phyloP scores from a whole-genome alignment of 2,888 invertebrate genomes.

The Melieria crassipennis region DNA sequence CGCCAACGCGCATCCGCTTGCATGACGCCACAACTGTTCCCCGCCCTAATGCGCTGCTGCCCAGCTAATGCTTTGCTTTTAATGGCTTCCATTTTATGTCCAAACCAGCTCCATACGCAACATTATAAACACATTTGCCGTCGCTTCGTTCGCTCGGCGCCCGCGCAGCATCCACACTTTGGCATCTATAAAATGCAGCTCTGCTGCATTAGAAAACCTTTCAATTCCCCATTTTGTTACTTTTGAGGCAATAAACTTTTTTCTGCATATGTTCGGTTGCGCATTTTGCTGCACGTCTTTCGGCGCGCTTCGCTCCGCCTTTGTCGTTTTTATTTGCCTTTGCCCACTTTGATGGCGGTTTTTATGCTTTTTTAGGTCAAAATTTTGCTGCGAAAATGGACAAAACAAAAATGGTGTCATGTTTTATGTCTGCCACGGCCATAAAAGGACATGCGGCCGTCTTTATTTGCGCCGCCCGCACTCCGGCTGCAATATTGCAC shows the following conservation, averaged over 20 bases:
- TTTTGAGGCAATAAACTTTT: conserved; percentile 51
- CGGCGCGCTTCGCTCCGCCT: no score
- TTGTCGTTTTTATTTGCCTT: conserved; percentile 25
- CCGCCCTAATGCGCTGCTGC: not conserved
- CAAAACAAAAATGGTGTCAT: conserved; percentile 46
- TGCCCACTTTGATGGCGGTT: conserved; percentile 51
- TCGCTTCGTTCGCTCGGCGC: conserved; percentile 2
- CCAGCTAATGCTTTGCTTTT: not conserved
- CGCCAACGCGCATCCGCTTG: conserved; percentile 28
- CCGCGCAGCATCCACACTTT: no score
- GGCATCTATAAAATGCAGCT: conserved; percentile 30
- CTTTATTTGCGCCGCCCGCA: conserved; percentile 17
- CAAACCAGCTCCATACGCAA: conserved; percentile 42
- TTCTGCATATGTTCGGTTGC: not conserved
- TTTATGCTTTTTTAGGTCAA: conserved; percentile 60
- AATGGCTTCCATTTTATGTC: conserved; percentile 51
- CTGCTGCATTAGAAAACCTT: conserved; percentile 21
- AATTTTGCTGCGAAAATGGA: conserved; percentile 41
- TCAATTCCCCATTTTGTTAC: not conserved
- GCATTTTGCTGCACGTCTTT: not conserved
- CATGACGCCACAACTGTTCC: not conserved
- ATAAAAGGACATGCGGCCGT: conserved; percentile 34
- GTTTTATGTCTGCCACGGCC: conserved; percentile 43
- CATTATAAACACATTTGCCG: conserved; percentile 54
- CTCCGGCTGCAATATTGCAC: conserved; percentile 19